Conservation (phyloP, 2,797 vertebrate species). For the Trematomus bernacchii region DNA sequence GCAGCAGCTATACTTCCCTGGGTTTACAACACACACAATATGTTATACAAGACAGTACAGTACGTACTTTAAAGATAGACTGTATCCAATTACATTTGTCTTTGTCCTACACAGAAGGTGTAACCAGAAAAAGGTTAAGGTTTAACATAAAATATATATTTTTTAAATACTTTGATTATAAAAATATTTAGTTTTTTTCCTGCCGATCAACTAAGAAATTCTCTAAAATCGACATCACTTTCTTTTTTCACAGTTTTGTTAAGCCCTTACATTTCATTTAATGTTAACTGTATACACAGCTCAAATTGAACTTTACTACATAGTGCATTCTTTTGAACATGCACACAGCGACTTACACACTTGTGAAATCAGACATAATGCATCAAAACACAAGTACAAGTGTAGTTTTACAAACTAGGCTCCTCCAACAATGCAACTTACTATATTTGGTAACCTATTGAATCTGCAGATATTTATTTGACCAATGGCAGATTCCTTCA, state of each 20-base stretch:
- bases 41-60: too few species aligned
- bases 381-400: neutral
- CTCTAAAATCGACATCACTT: neutral
- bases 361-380: neutral
- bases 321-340: neutral
- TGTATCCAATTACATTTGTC: too few species aligned
- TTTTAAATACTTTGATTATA: neutral
- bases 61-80: too few species aligned
- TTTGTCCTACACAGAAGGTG: too few species aligned
- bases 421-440: too few species aligned
- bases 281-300: neutral
- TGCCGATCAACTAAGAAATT: neutral
- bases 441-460: too few species aligned
- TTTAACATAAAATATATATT: too few species aligned
- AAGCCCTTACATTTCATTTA: neutral
- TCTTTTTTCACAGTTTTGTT: neutral
- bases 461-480: neutral
- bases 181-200: neutral
- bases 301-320: neutral
- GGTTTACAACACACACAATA: too few species aligned
- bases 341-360: neutral
- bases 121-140: too few species aligned
- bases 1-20: too few species aligned
- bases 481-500: neutral
- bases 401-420: too few species aligned